These are phyloP conservation scores for Boulengeromyrus knoepffleri DNA, from an alignment of 2,113 vertebrate species.

Conservation along the genomic window DNA sequence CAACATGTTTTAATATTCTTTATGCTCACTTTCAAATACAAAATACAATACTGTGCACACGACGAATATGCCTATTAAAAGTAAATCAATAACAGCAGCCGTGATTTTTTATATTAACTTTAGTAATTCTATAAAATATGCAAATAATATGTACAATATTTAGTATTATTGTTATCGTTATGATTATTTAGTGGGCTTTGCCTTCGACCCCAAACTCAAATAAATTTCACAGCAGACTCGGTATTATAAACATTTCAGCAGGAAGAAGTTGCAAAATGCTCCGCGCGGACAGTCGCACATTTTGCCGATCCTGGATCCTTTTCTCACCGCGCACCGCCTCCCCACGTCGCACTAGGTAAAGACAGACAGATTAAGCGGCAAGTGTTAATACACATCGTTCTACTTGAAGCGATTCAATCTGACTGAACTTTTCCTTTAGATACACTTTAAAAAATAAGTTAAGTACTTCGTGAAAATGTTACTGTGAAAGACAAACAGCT, in stretches of 20 bases:
- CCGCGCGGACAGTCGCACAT: constrained; percentile 62
- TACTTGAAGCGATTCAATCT: not conserved
- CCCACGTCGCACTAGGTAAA: constrained; percentile 53
- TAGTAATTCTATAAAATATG: constrained; percentile 19
- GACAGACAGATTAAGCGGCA: not conserved
- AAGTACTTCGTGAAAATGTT: not conserved
- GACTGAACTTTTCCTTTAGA: not conserved
- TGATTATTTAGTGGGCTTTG: not conserved
- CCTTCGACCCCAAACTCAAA: constrained; percentile 1
- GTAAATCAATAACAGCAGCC: constrained; percentile 19
- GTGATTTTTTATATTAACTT: constrained; percentile 15
- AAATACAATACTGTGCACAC: constrained; percentile 39
- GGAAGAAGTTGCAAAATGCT: constrained; percentile 63
- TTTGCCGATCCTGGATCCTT: constrained; percentile 66
- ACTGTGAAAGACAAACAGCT: not conserved
- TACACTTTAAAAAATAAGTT: not conserved
- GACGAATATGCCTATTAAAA: constrained; percentile 25
- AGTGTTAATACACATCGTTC: not conserved
- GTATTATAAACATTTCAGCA: constrained; percentile 68
- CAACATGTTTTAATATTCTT: constrained; percentile 49
- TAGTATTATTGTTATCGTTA: constrained; percentile 31
- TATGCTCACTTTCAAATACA: constrained; percentile 32
- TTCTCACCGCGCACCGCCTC: constrained; percentile 64
- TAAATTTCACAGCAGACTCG: not conserved
- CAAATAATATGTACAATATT: constrained; percentile 18